Evolutionary conservation across 2,888 invertebrate species (phyloP).

Genomic region (Amphimallon solstitiale): DNA sequence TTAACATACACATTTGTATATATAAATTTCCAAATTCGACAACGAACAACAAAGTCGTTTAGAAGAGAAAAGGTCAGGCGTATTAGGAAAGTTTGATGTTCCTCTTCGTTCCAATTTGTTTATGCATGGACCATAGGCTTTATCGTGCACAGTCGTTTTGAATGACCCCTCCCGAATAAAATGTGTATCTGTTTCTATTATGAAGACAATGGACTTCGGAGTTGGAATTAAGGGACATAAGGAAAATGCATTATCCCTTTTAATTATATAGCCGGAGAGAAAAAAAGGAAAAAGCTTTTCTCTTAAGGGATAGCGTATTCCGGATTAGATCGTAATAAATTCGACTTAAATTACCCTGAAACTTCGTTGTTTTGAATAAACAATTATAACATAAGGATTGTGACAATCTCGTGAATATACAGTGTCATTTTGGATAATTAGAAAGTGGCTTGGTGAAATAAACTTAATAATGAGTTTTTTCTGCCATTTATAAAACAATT

Average conservation of each 20-base stretch:
- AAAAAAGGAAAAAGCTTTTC: conserved; percentile 10
- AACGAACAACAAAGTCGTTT: conserved; percentile 11
- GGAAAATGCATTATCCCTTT: conserved; percentile 36
- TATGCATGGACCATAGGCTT: conserved; percentile 31
- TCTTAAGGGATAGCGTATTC: background rate
- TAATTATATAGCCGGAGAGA: conserved; percentile 28
- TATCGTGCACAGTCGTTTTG: conserved; percentile 14
- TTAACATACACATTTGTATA: background rate
- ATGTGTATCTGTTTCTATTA: conserved; percentile 28
- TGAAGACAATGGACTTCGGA: conserved; percentile 29
- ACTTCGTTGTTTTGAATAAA: conserved; percentile 35
- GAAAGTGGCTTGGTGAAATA: too few species aligned
- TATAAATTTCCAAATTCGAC: background rate
- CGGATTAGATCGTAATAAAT: conserved; percentile 38
- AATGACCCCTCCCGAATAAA: conserved; percentile 22
- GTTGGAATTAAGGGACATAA: conserved; percentile 23
- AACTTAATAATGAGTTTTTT: too few species aligned
- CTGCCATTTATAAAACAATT: too few species aligned
- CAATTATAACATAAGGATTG: conserved; percentile 7
- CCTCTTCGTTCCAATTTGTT: conserved; percentile 15
- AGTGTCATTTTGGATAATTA: background rate
- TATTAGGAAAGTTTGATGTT: conserved; percentile 16
- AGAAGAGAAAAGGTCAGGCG: background rate
- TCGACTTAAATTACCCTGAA: conserved; percentile 35
- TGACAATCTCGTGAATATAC: background rate